A percentile compares a stretch with the other conserved stretches of the same genome.
Evolutionary conservation across 2,888 invertebrate species (phyloP).

Genomic region (Pyrochroa serraticornis): DNA sequence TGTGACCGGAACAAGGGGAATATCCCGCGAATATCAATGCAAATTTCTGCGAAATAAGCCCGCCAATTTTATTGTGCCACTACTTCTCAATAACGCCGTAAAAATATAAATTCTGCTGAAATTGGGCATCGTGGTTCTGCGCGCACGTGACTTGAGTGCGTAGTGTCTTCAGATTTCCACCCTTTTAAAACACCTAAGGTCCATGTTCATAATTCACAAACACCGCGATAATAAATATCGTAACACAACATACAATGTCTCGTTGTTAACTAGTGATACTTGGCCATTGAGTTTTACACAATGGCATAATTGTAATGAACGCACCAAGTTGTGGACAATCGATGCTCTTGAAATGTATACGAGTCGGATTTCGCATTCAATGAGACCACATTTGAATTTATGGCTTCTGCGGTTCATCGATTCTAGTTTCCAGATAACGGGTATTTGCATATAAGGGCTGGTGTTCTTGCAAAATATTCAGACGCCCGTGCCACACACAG

Average conservation of each 20-base stretch:
- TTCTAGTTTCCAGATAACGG: slow-evolving; percentile 43
- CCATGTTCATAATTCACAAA: too few relatives aligned
- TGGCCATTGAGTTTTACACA: slow-evolving; percentile 30
- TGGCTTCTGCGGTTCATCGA: slow-evolving; percentile 44
- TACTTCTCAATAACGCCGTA: too few relatives aligned
- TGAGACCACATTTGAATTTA: slow-evolving; percentile 45
- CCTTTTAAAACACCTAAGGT: too few relatives aligned
- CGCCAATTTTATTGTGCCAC: slow-evolving; percentile 5
- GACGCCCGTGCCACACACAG: slow-evolving; percentile 26
- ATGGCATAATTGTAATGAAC: slow-evolving; percentile 39
- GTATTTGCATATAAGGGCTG: slow-evolving; percentile 44
- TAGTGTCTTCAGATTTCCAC: too few relatives aligned
- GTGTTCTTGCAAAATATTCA: slow-evolving; percentile 29
- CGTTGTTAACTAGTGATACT: slow-evolving; percentile 27
- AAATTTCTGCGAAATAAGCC: slow-evolving; percentile 20
- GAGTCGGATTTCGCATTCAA: slow-evolving; percentile 43
- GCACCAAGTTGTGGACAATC: slow-evolving; percentile 35
- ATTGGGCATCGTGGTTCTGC: not conserved
- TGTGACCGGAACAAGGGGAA: slow-evolving; percentile 36
- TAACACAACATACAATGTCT: not conserved
- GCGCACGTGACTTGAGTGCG: too few relatives aligned
- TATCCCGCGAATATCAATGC: slow-evolving; percentile 32
- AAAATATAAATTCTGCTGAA: not conserved
- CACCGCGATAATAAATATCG: too few relatives aligned
- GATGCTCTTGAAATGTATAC: slow-evolving; percentile 38